These are phyloP conservation scores for Fulica atra DNA, from an alignment of 2,113 vertebrate species.

Conservation along the genomic window DNA sequence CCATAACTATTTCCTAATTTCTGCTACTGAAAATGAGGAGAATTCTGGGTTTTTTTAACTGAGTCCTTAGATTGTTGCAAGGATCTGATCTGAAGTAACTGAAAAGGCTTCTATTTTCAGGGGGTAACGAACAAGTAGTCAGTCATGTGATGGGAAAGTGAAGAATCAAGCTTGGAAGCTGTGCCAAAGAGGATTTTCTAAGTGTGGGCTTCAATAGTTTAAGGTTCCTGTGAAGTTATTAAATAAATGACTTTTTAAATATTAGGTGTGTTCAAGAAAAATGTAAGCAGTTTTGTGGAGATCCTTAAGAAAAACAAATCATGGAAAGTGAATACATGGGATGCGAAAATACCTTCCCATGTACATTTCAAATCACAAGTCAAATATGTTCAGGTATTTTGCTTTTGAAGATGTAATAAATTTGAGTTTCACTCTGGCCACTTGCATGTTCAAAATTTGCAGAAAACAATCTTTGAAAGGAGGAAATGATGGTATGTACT, in stretches of 20 bases:
- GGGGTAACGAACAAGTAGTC: not conserved
- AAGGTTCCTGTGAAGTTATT: not conserved
- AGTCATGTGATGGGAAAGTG: not conserved
- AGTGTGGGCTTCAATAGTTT: not conserved
- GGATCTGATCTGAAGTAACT: not conserved
- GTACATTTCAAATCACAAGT: not conserved
- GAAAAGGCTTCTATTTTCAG: not conserved
- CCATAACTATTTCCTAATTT: not conserved
- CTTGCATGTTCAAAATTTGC: not conserved
- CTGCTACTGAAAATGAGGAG: not conserved
- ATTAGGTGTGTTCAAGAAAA: not conserved
- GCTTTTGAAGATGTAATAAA: not conserved
- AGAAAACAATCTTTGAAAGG: not conserved
- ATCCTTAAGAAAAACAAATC: not conserved
- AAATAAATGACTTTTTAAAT: not conserved
- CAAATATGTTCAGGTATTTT: not conserved
- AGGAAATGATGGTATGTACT: not conserved
- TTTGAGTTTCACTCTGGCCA: not conserved
- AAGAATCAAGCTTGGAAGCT: not conserved
- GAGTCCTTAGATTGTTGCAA: not conserved
- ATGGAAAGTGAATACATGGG: not conserved
- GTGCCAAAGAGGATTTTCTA: not conserved
- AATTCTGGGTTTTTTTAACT: not conserved
- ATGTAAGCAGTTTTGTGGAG: not conserved
- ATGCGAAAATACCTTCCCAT: not conserved